Evolutionary conservation across 2,797 vertebrate species (phyloP), one percentile per base, ranked within the genome.

Genomic region (Tenualosa thibaudeaui): DNA sequence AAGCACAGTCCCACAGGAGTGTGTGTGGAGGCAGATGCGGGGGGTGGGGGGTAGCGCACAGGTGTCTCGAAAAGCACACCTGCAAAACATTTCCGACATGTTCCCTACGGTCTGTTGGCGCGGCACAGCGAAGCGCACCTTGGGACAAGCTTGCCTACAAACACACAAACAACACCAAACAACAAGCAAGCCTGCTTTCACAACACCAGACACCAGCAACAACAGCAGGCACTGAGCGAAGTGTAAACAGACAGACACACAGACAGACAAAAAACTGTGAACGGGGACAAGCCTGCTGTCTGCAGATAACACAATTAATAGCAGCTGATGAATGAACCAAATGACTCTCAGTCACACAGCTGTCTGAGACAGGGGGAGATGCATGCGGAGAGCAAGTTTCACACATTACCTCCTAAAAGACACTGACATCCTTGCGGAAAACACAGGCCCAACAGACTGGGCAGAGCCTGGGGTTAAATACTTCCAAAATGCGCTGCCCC

Each of bases 91-190:
- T 24, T 13, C 62, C 24, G 9, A 15, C 68, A 15, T 43, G 43
- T 75, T 75, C 68, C 68, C 68, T 40, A 31, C 17, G 68, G 68
- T 31, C 19, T 15, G 1, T 13, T 1, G 51, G 50, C 46, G 46
- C 46, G 46, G 15, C 24, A 7, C 15, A 17, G 3, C 31, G 31
- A 75, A 40, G 68, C 68, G 6, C 5, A 43, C 40, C 68, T 31
- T 43, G 68, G 13, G 31, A 75, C 12, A 5, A 75, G 68, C 68
- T 40, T 12, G 31, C 68, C 2, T 40, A 75, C 15, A 75, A 75
- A 75, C 31, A 84, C 68, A 81, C 75, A 85, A 86, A 87, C 86
- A 84, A 40, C 31, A 13, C 51, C 51, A 53, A 53, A 53, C 51
- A 53, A 53, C 54, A 12, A 53, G 13, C 51, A 85, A 19, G 17